A percentile compares a stretch with the other conserved stretches of the same genome.
These are phyloP conservation scores for Lochmaea crataegi DNA, from an alignment of 2,888 invertebrate genomes.

Conservation along the genomic window DNA sequence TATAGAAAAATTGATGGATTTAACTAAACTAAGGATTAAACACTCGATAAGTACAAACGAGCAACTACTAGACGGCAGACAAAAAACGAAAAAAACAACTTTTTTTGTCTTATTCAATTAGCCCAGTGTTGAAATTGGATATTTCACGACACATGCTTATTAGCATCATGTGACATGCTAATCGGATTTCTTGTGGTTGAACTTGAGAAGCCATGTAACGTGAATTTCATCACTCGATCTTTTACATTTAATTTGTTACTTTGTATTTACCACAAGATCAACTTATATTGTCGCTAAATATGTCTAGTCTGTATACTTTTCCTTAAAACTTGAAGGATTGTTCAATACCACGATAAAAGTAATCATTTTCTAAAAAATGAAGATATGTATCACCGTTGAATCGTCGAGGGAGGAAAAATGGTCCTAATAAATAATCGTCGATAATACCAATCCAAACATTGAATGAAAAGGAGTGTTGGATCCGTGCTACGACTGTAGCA, in stretches of 20 bases:
- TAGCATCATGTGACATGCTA: slow-evolving; percentile 28
- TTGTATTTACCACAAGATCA: background rate
- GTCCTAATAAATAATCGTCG: no score
- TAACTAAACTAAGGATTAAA: background rate
- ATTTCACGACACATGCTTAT: slow-evolving; percentile 24
- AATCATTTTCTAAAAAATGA: no score
- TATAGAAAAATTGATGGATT: background rate
- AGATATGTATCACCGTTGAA: no score
- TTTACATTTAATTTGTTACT: slow-evolving; percentile 18
- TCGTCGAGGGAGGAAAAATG: no score
- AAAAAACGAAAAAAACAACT: background rate
- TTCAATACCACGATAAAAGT: no score
- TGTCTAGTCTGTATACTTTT: no score
- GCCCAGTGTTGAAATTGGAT: slow-evolving; percentile 18
- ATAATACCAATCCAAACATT: no score
- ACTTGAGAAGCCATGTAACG: slow-evolving; percentile 28
- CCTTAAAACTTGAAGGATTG: no score
- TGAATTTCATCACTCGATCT: slow-evolving; percentile 9
- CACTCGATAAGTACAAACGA: background rate
- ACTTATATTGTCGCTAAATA: background rate
- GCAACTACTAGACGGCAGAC: background rate
- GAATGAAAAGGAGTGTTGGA: no score
- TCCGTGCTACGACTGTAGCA: no score
- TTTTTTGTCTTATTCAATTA: slow-evolving; percentile 21
- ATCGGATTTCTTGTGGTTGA: slow-evolving; percentile 36